These are phyloP conservation scores for Eupeodes latifasciatus DNA, from an alignment of 2,888 invertebrate genomes.

Conservation along the genomic window DNA sequence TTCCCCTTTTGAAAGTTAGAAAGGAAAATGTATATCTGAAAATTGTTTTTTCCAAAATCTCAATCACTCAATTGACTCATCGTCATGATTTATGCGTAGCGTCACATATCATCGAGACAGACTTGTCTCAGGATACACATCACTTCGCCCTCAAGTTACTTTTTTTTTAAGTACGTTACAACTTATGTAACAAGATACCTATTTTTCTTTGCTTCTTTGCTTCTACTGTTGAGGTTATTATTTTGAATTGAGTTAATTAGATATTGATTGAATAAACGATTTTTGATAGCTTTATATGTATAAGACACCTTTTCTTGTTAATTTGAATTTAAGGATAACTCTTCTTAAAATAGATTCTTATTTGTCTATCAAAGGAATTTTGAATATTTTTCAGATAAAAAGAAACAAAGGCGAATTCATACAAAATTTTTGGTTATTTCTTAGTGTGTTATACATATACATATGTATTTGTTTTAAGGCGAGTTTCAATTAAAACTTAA, in stretches of 20 bases:
- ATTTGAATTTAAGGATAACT: background rate
- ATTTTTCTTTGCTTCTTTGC: background rate
- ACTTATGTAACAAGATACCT: background rate
- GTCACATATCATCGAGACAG: slow-evolving; percentile 19
- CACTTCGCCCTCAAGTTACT: background rate
- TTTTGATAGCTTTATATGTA: background rate
- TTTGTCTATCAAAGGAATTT: background rate
- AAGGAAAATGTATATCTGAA: slow-evolving; percentile 16
- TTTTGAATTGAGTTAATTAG: slow-evolving; percentile 19
- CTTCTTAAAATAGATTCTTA: background rate
- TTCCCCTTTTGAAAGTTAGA: background rate
- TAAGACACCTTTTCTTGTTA: background rate
- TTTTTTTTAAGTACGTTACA: background rate
- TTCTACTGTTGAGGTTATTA: background rate
- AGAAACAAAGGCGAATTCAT: too few relatives aligned
- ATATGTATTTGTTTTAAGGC: too few relatives aligned
- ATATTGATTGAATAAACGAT: slow-evolving; percentile 16
- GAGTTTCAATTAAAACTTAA: too few relatives aligned
- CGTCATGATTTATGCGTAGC: slow-evolving; percentile 29
- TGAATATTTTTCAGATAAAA: background rate
- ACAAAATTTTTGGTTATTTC: too few relatives aligned
- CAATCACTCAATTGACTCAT: slow-evolving; percentile 33
- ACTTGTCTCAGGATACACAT: background rate
- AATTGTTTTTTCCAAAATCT: slow-evolving; percentile 17
- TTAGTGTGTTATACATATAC: too few relatives aligned